A percentile compares a stretch with the other conserved stretches of the same genome.
Evolutionary conservation across 2,113 vertebrate genomes (phyloP).

Genomic region (Hucho hucho): DNA sequence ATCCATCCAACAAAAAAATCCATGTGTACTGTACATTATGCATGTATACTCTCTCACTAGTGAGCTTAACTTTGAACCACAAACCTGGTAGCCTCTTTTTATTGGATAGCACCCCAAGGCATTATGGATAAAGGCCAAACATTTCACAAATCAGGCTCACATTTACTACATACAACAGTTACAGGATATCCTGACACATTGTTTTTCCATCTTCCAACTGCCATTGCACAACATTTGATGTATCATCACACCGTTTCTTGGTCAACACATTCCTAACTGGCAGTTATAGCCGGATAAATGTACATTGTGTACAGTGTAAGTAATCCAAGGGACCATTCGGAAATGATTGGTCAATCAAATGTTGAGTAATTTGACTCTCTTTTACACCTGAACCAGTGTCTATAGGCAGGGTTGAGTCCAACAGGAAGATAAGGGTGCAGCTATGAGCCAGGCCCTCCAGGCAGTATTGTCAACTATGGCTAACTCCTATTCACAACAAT

Average conservation of each 20-base stretch:
- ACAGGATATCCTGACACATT: not conserved
- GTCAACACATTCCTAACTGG: conserved; percentile 33
- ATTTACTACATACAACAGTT: not conserved
- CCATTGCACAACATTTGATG: conserved; percentile 5
- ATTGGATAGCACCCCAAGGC: not conserved
- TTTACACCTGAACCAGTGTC: too few relatives aligned
- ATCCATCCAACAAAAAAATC: too few relatives aligned
- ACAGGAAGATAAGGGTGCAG: too few relatives aligned
- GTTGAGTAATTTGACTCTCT: not conserved
- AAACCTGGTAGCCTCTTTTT: not conserved
- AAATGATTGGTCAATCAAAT: not conserved
- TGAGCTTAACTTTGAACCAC: not conserved
- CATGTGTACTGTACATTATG: too few relatives aligned
- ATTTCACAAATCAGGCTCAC: not conserved
- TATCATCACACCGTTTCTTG: conserved; percentile 8
- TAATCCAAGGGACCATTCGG: not conserved
- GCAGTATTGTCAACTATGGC: not conserved
- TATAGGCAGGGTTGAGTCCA: too few relatives aligned
- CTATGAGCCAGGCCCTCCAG: not conserved
- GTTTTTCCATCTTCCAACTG: not conserved
- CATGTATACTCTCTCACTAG: too few relatives aligned
- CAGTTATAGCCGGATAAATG: conserved; percentile 1
- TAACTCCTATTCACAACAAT: not conserved
- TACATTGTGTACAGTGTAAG: not conserved
- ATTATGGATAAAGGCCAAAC: not conserved